phyloP scores from a whole-genome alignment of 2,888 invertebrate species.

The Chesias legatella region DNA sequence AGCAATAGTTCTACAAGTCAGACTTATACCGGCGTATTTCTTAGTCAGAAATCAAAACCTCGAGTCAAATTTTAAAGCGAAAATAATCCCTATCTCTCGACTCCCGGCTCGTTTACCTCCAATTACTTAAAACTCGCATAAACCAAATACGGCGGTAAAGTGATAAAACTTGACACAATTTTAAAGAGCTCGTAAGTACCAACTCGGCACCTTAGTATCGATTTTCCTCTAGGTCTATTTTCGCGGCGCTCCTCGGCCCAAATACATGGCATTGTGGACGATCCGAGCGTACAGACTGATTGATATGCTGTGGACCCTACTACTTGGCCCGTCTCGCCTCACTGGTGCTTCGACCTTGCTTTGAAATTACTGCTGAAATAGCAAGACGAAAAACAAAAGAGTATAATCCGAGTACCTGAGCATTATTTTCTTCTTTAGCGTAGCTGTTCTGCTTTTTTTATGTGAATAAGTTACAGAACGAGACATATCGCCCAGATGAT shows the following conservation, averaged over 20 bases:
- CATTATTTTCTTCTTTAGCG: too few species aligned
- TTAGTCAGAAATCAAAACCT: too few species aligned
- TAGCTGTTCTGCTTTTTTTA: too few species aligned
- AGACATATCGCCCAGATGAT: too few species aligned
- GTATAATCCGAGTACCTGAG: too few species aligned
- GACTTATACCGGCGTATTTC: too few species aligned
- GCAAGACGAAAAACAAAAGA: too few species aligned
- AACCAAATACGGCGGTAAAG: slow-evolving; percentile 29
- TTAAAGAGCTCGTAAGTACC: slow-evolving; percentile 47
- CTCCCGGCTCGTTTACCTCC: slow-evolving; percentile 7
- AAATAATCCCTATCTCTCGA: slow-evolving; percentile 7
- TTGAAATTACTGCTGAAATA: neutral
- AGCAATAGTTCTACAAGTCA: too few species aligned
- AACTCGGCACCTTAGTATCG: slow-evolving; percentile 48
- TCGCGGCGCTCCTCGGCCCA: slow-evolving; percentile 48
- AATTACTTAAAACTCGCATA: slow-evolving; percentile 12
- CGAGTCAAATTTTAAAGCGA: too few species aligned
- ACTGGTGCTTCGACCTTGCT: neutral
- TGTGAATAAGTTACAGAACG: too few species aligned
- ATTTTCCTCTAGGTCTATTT: slow-evolving; percentile 64
- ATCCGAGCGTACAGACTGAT: slow-evolving; percentile 3
- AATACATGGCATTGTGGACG: slow-evolving; percentile 49
- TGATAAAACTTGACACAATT: slow-evolving; percentile 61
- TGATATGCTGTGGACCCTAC: neutral
- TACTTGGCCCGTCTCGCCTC: neutral